Conservation (phyloP, 2,113 vertebrate species). For the Myiagra hebetior region DNA sequence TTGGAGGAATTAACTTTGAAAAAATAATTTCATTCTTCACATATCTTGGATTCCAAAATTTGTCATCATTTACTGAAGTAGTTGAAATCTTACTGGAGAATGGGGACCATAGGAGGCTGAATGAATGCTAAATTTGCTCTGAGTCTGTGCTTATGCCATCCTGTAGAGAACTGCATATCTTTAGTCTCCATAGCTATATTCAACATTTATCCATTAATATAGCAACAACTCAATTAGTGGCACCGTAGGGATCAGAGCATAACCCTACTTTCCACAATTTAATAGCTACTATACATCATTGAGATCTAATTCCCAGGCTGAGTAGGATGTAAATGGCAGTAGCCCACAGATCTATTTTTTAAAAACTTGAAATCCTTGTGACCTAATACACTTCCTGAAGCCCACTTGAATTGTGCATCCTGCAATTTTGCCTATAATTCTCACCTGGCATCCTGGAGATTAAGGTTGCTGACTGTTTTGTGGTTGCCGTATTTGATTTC, state of each 20-base stretch:
- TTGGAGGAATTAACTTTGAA: slow-evolving; percentile 65
- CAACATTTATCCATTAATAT: slow-evolving; percentile 66
- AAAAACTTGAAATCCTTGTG: slow-evolving; percentile 33
- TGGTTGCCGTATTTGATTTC: slow-evolving; percentile 54
- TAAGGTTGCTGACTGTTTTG: slow-evolving; percentile 16
- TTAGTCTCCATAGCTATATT: slow-evolving; percentile 33
- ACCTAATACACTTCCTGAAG: slow-evolving; percentile 7
- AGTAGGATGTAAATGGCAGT: slow-evolving; percentile 55
- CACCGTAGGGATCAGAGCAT: slow-evolving; percentile 43
- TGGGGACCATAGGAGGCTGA: not conserved
- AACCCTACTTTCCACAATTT: slow-evolving; percentile 54
- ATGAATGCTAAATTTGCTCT: slow-evolving; percentile 49
- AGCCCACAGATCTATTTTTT: slow-evolving; percentile 16
- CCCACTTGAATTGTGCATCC: not conserved
- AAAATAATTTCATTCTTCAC: slow-evolving; percentile 62
- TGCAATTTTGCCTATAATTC: slow-evolving; percentile 30
- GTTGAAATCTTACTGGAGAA: slow-evolving; percentile 56
- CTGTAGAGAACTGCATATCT: slow-evolving; percentile 6
- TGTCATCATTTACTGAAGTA: slow-evolving; percentile 70
- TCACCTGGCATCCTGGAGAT: slow-evolving; percentile 24
- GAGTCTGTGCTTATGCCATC: slow-evolving; percentile 11
- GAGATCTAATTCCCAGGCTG: slow-evolving; percentile 63
- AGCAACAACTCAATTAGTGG: slow-evolving; percentile 72
- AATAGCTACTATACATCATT: slow-evolving; percentile 66
- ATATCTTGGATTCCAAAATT: slow-evolving; percentile 55